Percentiles rank a stretch among this genome's conserved stretches.
Conservation (phyloP, 2,888 invertebrate species). For the Scaptomyza polygonia region DNA sequence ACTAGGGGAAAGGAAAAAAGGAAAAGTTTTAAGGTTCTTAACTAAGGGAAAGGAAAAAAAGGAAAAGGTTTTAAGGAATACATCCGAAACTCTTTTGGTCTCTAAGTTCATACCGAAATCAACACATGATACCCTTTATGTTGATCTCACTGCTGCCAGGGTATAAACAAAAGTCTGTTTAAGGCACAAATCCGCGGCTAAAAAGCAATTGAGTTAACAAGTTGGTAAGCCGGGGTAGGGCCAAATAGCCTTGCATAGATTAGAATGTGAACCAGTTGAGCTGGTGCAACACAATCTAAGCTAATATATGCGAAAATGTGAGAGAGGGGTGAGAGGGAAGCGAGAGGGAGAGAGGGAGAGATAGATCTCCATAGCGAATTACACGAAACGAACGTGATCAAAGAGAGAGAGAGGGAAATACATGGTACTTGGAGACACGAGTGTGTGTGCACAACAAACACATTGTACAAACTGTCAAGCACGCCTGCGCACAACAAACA, state of each 20-base stretch:
- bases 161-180: slow-evolving; percentile 10
- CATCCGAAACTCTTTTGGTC: no score
- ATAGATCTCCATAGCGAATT: slow-evolving; percentile 56
- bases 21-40: no score
- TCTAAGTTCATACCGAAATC: background rate
- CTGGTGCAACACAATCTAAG: slow-evolving; percentile 13
- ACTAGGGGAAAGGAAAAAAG: no score
- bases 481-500: slow-evolving; percentile 68
- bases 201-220: slow-evolving; percentile 53
- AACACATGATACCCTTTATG: background rate
- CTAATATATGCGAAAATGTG: slow-evolving; percentile 46
- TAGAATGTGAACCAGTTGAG: slow-evolving; percentile 66
- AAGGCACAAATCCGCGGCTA: slow-evolving; percentile 36
- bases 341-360: background rate
- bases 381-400: slow-evolving; percentile 62
- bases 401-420: slow-evolving; percentile 6
- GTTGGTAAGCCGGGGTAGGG: slow-evolving; percentile 16
- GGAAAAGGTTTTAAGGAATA: no score
- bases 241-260: slow-evolving; percentile 68
- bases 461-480: slow-evolving; percentile 25
- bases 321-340: background rate
- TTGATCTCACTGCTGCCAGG: background rate
- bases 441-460: slow-evolving; percentile 48
- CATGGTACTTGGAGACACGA: slow-evolving; percentile 46
- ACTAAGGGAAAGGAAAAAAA: no score